Percentiles rank a stretch among this genome's conserved stretches.
phyloP scores from a whole-genome alignment of 1,140 invertebrate species.

The Hyles euphorbiae region DNA sequence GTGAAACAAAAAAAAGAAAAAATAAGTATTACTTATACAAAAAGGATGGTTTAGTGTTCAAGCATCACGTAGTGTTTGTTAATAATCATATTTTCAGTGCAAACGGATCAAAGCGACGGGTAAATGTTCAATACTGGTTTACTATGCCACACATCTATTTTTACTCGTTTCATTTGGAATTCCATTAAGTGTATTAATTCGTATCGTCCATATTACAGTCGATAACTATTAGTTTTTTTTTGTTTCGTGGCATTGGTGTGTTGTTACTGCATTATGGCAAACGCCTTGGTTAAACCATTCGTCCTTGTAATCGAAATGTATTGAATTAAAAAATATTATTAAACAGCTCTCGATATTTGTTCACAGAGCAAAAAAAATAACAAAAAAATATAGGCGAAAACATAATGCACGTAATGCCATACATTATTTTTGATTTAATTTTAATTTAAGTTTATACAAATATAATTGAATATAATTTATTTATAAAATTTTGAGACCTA shows the following conservation, averaged over 20 bases:
- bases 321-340: no score
- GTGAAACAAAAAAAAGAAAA: conserved; percentile 34
- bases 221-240: conserved; percentile 14
- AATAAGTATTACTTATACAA: conserved; percentile 32
- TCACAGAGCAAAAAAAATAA: no score
- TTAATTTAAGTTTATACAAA: no score
- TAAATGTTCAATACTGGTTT: conserved; percentile 39
- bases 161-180: conserved; percentile 34
- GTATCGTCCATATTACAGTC: conserved; percentile 7
- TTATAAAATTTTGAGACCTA: no score
- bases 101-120: conserved; percentile 5
- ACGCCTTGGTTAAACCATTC: conserved; percentile 12
- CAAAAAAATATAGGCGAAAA: background rate
- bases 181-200: conserved; percentile 25
- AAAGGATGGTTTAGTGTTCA: conserved; percentile 43
- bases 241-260: conserved; percentile 21
- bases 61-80: conserved; percentile 21
- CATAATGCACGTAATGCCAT: no score
- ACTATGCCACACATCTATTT: conserved; percentile 41
- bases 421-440: no score
- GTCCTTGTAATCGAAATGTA: no score
- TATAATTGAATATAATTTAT: background rate
- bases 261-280: conserved; percentile 64
- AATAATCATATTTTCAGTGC: conserved; percentile 18
- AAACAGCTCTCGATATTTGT: no score